A percentile compares a stretch with the other conserved stretches of the same genome.
Conservation (phyloP, 2,797 vertebrate species). For the Sebastes steindachneri region DNA sequence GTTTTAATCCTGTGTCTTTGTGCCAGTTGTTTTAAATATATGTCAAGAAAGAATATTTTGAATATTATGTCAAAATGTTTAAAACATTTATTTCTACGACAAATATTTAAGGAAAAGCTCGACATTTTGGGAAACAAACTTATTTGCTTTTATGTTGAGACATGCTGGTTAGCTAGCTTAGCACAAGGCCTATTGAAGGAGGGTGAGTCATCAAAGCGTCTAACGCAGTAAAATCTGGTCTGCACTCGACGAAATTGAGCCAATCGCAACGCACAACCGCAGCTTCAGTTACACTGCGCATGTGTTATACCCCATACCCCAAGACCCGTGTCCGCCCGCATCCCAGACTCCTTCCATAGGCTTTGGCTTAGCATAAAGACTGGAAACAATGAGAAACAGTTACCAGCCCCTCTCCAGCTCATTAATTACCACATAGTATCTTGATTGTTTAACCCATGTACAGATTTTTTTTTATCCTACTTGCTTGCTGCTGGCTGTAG, state of each 20-base stretch:
- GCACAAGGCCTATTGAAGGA: too few species aligned
- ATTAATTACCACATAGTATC: background rate
- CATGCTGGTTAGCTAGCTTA: background rate
- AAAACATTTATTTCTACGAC: background rate
- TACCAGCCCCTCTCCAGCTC: background rate
- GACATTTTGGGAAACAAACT: background rate
- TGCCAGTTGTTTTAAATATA: background rate
- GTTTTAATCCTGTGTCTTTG: background rate
- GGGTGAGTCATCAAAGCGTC: accelerated
- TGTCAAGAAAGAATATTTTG: background rate
- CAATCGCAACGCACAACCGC: too few species aligned
- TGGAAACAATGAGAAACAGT: background rate
- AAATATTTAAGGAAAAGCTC: background rate
- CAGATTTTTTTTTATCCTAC: background rate
- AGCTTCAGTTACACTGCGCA: too few species aligned
- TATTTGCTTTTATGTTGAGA: background rate
- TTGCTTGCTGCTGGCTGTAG: background rate
- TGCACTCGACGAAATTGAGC: too few species aligned
- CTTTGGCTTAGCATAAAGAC: background rate
- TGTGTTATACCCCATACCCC: too few species aligned
- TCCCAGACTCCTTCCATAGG: too few species aligned
- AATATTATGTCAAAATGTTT: background rate
- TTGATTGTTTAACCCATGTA: background rate
- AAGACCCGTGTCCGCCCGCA: too few species aligned
- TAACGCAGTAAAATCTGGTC: too few species aligned